Evolutionary conservation across 2,797 vertebrate species (phyloP), one percentile per base, ranked within the genome.

Genomic region (Benthosema pterotum): DNA sequence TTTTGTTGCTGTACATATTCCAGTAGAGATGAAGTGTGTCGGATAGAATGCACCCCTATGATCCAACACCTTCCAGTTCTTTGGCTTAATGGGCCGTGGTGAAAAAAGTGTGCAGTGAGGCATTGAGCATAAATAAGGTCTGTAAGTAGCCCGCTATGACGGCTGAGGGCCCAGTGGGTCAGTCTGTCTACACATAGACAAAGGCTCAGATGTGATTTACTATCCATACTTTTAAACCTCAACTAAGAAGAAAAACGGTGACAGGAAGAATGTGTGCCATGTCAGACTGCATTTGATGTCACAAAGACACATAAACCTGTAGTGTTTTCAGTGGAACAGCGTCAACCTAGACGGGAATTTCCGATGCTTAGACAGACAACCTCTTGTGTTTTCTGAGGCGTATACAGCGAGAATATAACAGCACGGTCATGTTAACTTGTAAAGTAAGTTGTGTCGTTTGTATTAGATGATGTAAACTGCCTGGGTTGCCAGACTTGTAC

Each of bases 41-140:
- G 73, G 72, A 78, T 74, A 87, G 78, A 90, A 90, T 82, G 74
- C 18, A 5, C 89, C 89, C 87, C 77, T 84, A 88, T 87, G 84
- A 76, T 74, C 59, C 55, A n/a, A 69, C 85, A 77, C 77, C 82
- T 85, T 86, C 78, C 80, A 82, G 84, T 77, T 84, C 79, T 82
- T 77, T 75, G 75, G 85, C 89, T 88, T 88, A 89, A 92, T 90
- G 88, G 79, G 63, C 81, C 85, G 76, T 89, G 87, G 87, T 89
- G 84, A 85, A 82, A 87, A 84, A 90, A 89, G 86, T 84, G 87
- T 82, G 83, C 89, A 87, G 82, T 48, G 86, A 83, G 80, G 87
- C 86, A 66, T 82, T 63, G 83, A 89, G 86, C 87, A 88, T 89
- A 90, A 87, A 90, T 88, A 88, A 84, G 83, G 83, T 83, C 73